Percentiles rank a stretch among this genome's conserved stretches.
Evolutionary conservation across 2,113 vertebrate species (phyloP).

Genomic region (Apistogramma diplotaenia): DNA sequence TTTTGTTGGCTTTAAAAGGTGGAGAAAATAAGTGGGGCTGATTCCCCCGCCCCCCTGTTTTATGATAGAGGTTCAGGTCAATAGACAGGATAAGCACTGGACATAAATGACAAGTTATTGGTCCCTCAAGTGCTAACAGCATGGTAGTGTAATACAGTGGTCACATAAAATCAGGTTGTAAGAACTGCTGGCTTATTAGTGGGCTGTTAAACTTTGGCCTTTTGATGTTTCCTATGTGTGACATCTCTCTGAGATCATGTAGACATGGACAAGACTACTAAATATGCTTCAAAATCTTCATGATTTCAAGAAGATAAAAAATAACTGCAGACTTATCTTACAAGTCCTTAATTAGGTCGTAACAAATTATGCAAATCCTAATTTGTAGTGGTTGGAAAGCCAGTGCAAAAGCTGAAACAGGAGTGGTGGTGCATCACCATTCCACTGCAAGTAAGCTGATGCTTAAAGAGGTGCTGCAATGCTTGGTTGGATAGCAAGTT

Average conservation of each 20-base stretch:
- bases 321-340: background rate
- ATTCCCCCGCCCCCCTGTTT: constrained; percentile 2
- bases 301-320: background rate
- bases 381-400: too few species aligned
- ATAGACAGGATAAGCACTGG: constrained; percentile 47
- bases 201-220: constrained; percentile 65
- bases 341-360: too few species aligned
- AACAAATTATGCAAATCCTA: too few species aligned
- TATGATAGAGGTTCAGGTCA: constrained; percentile 55
- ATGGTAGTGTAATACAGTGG: constrained; percentile 44
- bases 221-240: constrained; percentile 37
- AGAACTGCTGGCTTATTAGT: constrained; percentile 56
- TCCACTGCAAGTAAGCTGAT: background rate
- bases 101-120: constrained; percentile 63
- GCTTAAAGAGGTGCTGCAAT: background rate
- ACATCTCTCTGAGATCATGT: constrained; percentile 3
- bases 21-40: background rate
- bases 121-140: constrained; percentile 45
- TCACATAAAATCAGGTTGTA: constrained; percentile 60
- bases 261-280: background rate
- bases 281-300: background rate
- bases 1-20: background rate
- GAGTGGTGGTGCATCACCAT: background rate
- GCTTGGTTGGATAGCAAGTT: too few species aligned
- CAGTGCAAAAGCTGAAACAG: too few species aligned